These are phyloP conservation scores for Ceratosolen fusciceps DNA, from an alignment of 1,140 invertebrate genomes.

Conservation along the genomic window DNA sequence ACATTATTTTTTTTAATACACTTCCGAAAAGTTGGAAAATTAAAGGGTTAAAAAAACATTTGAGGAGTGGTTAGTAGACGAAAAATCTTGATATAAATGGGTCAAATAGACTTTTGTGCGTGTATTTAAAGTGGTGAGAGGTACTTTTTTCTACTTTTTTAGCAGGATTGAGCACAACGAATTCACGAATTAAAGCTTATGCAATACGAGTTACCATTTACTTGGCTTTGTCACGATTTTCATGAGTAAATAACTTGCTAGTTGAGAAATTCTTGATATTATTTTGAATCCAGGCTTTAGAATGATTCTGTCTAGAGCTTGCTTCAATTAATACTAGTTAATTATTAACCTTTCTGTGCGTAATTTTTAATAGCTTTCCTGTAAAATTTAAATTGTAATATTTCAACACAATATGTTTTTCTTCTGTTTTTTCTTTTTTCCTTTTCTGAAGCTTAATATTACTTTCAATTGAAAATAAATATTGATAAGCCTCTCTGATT, in stretches of 20 bases:
- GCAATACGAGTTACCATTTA: background rate
- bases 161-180: background rate
- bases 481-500: too few species aligned
- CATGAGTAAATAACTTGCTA: background rate
- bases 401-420: too few species aligned
- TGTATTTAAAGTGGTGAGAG: background rate
- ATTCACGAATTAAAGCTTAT: background rate
- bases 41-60: background rate
- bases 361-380: too few species aligned
- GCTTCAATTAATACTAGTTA: background rate
- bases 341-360: background rate
- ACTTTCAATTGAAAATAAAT: too few species aligned
- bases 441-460: too few species aligned
- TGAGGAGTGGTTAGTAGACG: background rate
- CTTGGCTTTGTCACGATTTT: background rate
- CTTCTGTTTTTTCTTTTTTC: too few species aligned
- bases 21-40: background rate
- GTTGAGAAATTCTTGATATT: background rate
- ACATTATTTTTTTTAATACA: background rate
- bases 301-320: background rate
- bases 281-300: background rate
- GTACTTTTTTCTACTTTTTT: too few species aligned
- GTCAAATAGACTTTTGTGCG: background rate
- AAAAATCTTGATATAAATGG: constrained; percentile 36
- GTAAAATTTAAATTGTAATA: too few species aligned